Conservation (phyloP, 2,113 vertebrate species). For the Agapornis roseicollis region DNA sequence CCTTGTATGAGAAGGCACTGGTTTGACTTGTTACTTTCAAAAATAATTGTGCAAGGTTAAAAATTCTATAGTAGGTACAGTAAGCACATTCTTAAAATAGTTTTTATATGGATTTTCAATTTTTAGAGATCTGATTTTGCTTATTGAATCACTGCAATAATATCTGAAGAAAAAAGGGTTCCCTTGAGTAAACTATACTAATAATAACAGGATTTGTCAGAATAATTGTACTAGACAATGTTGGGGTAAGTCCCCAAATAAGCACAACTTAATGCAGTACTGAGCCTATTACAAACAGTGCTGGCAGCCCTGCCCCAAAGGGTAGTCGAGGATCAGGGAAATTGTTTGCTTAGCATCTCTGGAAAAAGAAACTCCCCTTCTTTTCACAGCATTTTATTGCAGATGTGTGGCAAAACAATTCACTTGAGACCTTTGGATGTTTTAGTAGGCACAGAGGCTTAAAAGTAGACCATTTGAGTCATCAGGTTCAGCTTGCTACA, state of each 20-base stretch:
- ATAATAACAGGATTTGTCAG: not conserved
- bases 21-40: not conserved
- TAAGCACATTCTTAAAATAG: not conserved
- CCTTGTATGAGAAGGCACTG: not conserved
- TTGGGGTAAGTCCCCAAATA: not conserved
- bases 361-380: not conserved
- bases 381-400: not conserved
- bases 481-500: not conserved
- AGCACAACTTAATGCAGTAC: slow-evolving; percentile 8
- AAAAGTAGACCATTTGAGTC: not conserved
- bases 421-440: not conserved
- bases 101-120: not conserved
- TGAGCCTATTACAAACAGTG: slow-evolving; percentile 30
- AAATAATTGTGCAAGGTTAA: not conserved
- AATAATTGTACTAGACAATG: slow-evolving; percentile 29
- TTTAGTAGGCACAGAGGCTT: not conserved
- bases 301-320: not conserved
- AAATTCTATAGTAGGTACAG: not conserved
- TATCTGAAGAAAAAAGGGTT: not conserved
- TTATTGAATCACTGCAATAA: not conserved
- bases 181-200: not conserved
- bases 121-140: not conserved
- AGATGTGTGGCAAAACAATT: not conserved
- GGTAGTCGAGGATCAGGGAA: slow-evolving; percentile 15
- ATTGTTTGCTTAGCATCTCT: not conserved